A percentile compares a stretch with the other conserved stretches of the same genome.
phyloP scores from a whole-genome alignment of 2,797 vertebrate genomes.

The Sebastes matsubarae region DNA sequence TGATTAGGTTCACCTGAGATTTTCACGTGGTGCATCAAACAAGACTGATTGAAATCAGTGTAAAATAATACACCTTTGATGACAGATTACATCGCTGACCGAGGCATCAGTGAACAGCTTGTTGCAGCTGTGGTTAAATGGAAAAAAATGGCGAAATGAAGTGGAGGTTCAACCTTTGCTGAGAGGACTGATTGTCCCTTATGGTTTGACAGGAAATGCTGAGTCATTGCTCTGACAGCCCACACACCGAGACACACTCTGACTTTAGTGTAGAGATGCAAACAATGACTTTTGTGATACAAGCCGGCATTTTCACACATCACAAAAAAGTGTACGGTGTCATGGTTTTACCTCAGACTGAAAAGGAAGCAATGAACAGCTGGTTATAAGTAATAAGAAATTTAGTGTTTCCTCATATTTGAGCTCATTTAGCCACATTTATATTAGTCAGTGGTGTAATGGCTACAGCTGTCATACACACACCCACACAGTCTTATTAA shows the following conservation, averaged over 20 bases:
- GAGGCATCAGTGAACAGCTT: neutral
- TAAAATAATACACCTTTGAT: neutral
- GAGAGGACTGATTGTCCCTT: neutral
- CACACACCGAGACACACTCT: neutral
- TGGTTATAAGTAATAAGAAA: neutral
- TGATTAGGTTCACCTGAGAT: neutral
- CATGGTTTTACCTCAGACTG: neutral
- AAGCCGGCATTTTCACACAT: neutral
- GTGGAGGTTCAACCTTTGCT: neutral
- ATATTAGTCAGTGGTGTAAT: neutral
- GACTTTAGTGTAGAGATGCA: neutral
- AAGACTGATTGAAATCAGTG: neutral
- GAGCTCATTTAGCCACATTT: neutral
- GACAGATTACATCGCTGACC: neutral
- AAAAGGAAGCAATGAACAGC: neutral
- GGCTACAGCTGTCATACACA: neutral
- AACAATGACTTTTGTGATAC: neutral
- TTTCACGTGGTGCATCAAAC: neutral
- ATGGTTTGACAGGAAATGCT: neutral
- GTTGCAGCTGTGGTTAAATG: neutral
- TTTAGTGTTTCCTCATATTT: neutral
- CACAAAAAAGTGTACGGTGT: neutral
- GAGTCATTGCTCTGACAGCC: neutral
- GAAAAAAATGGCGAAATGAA: neutral
- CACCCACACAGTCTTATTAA: neutral